Base-by-base conservation (phyloP, 1,140 invertebrate genomes). In the Drosophila ambigua region DNA sequence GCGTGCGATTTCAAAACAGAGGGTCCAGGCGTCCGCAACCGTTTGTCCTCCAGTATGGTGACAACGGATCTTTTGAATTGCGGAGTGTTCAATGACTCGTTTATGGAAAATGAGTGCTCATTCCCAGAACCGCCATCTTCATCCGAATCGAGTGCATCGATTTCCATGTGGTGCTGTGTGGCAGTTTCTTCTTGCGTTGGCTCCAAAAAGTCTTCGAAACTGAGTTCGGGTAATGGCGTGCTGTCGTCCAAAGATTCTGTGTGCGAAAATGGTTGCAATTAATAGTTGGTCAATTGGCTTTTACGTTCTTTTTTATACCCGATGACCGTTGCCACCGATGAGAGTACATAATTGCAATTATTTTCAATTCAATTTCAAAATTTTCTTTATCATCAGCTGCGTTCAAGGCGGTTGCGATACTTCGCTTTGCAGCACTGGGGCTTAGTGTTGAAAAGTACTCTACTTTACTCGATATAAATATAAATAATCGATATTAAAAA, bases 361-460 rank as follows among this genome's bases (percentile, higher is more conserved):
- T 66, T 58, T 85, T 71, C 52, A 85, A 87, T 73, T 77, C 45
- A 87, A 78, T 85, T 87, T 88, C 66, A 88, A 87, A 87, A 82
- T 59, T 41, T 68, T 62, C 51, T 68, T 72, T 68, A 54, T 53
- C 60, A 81, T 75, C 82, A 85, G 82, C 82, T 85, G 82, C 63
- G 44, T 5, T 51, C 15, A 61, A 57, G 53, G 55, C 58, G 53
- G 54, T 67, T 61, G 60, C 15, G 66, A 59, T 16, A 16, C 4
- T 8, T 6, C 41, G 11, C 52, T 73, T n/a, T 9, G 13, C 63
- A 72, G 73, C 73, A 81, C 63, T 60, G 20, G 4, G n/a, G 13
- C 11, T n/a, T 6, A 57, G 8, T 28, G 31, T 24, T 52, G 15
- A 5, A 52, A 43, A 11, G 72, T 54, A 43, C n/a, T 16, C 20